Evolutionary conservation across 2,113 vertebrate species (phyloP), one percentile per base, ranked within the genome.

Genomic region (Pachypanchax playfairii): DNA sequence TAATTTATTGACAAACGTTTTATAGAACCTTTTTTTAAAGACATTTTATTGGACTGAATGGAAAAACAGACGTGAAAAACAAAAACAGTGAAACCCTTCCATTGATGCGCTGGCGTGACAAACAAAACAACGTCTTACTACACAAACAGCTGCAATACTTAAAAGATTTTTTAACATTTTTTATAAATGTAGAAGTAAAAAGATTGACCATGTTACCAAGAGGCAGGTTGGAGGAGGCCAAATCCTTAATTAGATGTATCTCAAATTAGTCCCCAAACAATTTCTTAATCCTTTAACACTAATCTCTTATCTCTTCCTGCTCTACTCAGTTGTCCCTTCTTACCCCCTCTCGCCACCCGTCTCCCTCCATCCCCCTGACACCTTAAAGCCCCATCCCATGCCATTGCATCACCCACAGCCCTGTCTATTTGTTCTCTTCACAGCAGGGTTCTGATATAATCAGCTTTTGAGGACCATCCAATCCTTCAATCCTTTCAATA

Each of bases 271-370:
- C 64, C 52, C 52, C 54, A 71, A 54, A 26, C 59, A 85, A 74
- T 72, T 86, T 79, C 65, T 66, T 90, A 91, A 92, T 90, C 91
- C 82, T 76, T 75, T 86, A 88, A 89, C 61, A 28, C 52, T 81
- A 75, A 90, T 84, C 77, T 83, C 42, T 42, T 50, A 56, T 70
- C 73, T 53, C 58, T 47, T 51, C 25, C 63, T 63, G 53, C 44
- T 59, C 53, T 58, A 70, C 28, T 59, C 76, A 60, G 51, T 56
- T 42, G 69, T 54, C 63, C 61, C 41, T 51, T 61, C 65, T 60
- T 43, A 50, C 59, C 67, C 62, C 59, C 59, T 60, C 35, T 62
- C 77, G 55, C 65, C 28, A 48, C 51, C 43, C 29, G n/a, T n/a
- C 64, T 71, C 64, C 62, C 50, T 71, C 58, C 36, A 17, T 54